Percentiles rank a stretch among this genome's conserved stretches.
These are phyloP conservation scores for Brachionus manjavacas DNA, from an alignment of 1,140 invertebrate species.

Conservation along the genomic window DNA sequence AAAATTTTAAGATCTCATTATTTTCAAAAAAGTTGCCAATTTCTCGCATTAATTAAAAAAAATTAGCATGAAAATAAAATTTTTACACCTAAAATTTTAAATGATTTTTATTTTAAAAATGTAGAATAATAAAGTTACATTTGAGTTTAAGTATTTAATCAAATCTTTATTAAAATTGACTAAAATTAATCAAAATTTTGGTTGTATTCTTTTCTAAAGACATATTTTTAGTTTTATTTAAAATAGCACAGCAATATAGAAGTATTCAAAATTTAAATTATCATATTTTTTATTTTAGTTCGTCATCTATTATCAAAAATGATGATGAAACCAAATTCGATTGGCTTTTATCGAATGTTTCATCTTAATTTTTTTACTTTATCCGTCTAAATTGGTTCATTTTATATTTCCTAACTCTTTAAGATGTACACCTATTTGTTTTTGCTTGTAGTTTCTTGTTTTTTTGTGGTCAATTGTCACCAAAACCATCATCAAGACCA, in stretches of 20 bases:
- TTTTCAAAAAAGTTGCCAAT: too few species aligned
- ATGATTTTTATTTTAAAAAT: neutral
- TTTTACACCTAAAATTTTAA: neutral
- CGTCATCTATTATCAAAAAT: neutral
- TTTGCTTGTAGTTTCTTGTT: neutral
- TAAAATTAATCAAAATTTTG: neutral
- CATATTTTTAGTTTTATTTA: neutral
- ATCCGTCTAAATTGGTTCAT: neutral
- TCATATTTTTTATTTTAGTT: neutral
- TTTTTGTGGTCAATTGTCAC: neutral
- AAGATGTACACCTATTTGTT: neutral
- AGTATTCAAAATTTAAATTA: conserved; percentile 1
- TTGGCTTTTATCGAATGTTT: neutral
- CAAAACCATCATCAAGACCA: conserved; percentile 30
- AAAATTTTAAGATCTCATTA: too few species aligned
- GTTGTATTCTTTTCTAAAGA: neutral
- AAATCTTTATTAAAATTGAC: neutral
- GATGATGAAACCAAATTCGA: neutral
- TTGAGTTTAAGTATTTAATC: too few species aligned
- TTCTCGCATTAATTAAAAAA: too few species aligned
- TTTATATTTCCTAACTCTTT: neutral
- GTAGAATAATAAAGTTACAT: too few species aligned
- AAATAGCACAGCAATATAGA: neutral
- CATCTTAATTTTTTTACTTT: neutral
- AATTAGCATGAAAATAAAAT: too few species aligned